phyloP scores from a whole-genome alignment of 2,113 vertebrate species.

The Mustela nigripes region DNA sequence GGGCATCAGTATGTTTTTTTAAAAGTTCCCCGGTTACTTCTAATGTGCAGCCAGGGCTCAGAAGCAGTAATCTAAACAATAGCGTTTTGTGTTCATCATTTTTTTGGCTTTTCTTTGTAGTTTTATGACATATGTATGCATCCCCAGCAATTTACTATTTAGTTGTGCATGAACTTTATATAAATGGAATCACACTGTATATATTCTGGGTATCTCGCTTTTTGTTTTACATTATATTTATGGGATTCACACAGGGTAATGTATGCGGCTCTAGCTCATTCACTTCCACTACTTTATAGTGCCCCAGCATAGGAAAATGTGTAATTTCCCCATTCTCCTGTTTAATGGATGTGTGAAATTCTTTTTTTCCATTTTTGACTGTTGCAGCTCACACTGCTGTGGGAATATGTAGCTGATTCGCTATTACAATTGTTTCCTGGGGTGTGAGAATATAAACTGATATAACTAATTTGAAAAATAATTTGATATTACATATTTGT shows the following conservation, averaged over 20 bases:
- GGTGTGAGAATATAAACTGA: constrained; percentile 37
- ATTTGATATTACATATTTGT: background rate
- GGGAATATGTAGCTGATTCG: background rate
- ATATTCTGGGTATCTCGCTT: background rate
- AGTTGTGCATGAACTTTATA: background rate
- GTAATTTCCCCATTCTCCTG: background rate
- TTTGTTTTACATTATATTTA: background rate
- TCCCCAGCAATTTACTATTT: background rate
- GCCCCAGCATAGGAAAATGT: background rate
- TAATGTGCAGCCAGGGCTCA: constrained; percentile 32
- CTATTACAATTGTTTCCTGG: background rate
- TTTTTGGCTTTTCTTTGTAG: background rate
- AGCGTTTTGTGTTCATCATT: background rate
- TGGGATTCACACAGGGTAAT: background rate
- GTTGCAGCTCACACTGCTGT: background rate
- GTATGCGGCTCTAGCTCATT: background rate
- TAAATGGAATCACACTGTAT: background rate
- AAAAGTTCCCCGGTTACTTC: constrained; percentile 59
- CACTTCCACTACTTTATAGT: background rate
- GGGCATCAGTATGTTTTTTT: constrained; percentile 49
- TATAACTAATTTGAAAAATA: constrained; percentile 7
- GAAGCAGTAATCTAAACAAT: constrained; percentile 24
- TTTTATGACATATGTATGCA: background rate
- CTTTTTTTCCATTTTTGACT: constrained; percentile 9
- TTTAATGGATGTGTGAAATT: background rate